These are phyloP conservation scores for Caenorhabditis remanei DNA, from an alignment of 1,140 invertebrate species.

Conservation along the genomic window DNA sequence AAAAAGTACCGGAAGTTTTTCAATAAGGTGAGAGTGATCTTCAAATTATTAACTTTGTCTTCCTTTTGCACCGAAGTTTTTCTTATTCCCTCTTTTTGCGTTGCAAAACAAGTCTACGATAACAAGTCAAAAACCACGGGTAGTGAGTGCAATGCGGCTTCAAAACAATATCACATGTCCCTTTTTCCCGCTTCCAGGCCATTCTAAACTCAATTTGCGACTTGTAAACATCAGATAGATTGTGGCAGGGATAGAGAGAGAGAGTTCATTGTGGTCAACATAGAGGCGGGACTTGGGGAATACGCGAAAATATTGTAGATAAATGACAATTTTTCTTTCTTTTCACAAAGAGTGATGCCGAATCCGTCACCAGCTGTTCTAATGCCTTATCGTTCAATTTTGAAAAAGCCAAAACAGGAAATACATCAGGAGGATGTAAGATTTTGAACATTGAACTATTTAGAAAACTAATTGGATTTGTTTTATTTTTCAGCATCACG, in stretches of 20 bases:
- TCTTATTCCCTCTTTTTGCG: no score
- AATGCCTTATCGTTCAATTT: not conserved
- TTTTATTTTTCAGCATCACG: not conserved
- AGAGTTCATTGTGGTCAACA: constrained; percentile 3
- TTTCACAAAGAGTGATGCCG: not conserved
- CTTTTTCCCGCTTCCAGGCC: not conserved
- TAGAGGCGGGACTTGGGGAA: not conserved
- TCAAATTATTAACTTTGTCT: no score
- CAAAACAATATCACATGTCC: constrained; percentile 15
- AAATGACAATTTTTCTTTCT: not conserved
- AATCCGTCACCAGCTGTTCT: not conserved
- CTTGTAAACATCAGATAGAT: not conserved
- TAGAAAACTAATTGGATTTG: no score
- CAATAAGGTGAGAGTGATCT: no score
- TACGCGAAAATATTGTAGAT: not conserved
- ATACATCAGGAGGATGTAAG: not conserved
- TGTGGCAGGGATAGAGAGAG: no score
- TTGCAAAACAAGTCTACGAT: not conserved
- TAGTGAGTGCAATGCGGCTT: not conserved
- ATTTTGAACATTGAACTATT: not conserved
- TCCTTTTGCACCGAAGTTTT: no score
- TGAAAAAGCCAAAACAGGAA: not conserved
- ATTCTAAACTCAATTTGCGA: constrained; percentile 1
- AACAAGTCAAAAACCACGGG: not conserved
- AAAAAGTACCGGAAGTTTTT: no score